These are phyloP conservation scores for Sacculina carcini DNA, from an alignment of 2,888 invertebrate species.

Conservation along the genomic window DNA sequence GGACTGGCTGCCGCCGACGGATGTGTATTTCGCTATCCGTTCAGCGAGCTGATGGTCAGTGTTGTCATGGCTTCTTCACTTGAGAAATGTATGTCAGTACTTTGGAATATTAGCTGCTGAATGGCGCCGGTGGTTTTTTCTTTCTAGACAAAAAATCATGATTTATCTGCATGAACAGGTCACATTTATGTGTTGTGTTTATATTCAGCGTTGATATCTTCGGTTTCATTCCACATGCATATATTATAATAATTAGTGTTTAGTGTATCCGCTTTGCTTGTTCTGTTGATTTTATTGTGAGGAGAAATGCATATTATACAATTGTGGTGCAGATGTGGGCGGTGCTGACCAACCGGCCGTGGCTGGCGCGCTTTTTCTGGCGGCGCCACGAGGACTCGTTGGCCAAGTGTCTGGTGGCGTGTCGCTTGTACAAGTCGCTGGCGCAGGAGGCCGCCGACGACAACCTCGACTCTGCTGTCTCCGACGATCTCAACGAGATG, in stretches of 20 bases:
- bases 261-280: too few relatives aligned
- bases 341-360: constrained; percentile 82
- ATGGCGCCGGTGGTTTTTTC: too few relatives aligned
- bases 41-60: constrained; percentile 61
- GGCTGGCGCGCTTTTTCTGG: constrained; percentile 97
- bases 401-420: constrained; percentile 39
- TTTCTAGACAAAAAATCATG: too few relatives aligned
- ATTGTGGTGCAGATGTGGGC: constrained; percentile 52
- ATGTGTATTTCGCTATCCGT: constrained; percentile 72
- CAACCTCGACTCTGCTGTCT: constrained; percentile 88
- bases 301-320: neutral
- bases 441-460: constrained; percentile 94
- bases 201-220: too few relatives aligned
- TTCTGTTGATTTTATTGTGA: too few relatives aligned
- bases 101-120: too few relatives aligned
- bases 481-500: constrained; percentile 67
- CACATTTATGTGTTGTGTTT: too few relatives aligned
- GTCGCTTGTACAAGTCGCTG: constrained; percentile 89
- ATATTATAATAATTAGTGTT: constrained; percentile 6
- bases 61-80: neutral
- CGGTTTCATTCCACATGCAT: constrained; percentile 14
- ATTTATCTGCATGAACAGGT: too few relatives aligned
- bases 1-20: too few relatives aligned
- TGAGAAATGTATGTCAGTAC: constrained; percentile 19
- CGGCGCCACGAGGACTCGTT: constrained; percentile 80